Percentiles rank a stretch among this genome's conserved stretches.
Evolutionary conservation across 92 coral and sea anemone species (phyloP).

Genomic region (Siderastrea siderea): DNA sequence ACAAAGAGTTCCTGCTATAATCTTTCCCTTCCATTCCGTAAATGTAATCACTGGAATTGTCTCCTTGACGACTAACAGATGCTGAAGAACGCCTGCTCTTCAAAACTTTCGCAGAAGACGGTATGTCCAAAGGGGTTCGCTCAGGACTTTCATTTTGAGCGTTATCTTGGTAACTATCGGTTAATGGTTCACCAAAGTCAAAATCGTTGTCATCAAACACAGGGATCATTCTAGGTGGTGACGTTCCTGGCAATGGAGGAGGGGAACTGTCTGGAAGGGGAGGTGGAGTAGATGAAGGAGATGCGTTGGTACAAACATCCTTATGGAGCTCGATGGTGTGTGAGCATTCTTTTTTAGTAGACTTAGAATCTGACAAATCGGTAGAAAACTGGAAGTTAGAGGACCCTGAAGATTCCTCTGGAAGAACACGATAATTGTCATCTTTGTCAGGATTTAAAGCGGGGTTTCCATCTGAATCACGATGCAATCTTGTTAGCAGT

Average conservation of each 20-base stretch:
- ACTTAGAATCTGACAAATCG: background rate
- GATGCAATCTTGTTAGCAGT: background rate
- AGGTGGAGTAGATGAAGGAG: background rate
- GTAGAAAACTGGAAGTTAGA: background rate
- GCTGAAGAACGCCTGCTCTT: slow-evolving; percentile 7
- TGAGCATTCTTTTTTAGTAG: background rate
- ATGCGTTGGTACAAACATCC: background rate
- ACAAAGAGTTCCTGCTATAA: background rate
- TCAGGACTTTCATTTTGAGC: background rate
- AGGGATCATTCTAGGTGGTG: slow-evolving; percentile 25
- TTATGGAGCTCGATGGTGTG: background rate
- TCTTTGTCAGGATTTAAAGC: background rate
- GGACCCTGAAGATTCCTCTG: background rate
- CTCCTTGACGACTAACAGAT: background rate
- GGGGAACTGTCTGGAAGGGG: slow-evolving; percentile 24
- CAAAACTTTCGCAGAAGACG: slow-evolving; percentile 6
- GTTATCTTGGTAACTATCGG: background rate
- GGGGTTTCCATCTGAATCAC: background rate
- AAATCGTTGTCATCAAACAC: slow-evolving; percentile 4
- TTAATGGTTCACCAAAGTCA: slow-evolving; percentile 15
- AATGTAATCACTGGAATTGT: background rate
- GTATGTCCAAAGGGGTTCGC: background rate
- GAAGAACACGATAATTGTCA: background rate
- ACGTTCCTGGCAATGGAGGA: slow-evolving; percentile 34
- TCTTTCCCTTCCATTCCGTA: background rate